Conservation (phyloP, 92 coral and sea anemone genomes). For the Phenganax subtilis region DNA sequence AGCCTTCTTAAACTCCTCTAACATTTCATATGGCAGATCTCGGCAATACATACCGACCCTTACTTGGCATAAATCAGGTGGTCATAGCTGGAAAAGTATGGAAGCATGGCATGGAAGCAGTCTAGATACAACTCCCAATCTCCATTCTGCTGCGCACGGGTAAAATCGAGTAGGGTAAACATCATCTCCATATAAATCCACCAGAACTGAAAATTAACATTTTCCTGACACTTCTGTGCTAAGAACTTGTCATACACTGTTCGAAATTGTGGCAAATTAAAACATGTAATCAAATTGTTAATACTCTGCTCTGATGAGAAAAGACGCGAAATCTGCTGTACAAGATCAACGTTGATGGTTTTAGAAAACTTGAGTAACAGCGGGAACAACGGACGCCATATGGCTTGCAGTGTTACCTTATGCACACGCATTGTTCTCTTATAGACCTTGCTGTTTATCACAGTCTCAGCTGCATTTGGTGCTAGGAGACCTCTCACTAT, state of each 20-base stretch:
- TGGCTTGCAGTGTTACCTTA: constrained; percentile 52
- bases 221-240: constrained; percentile 35
- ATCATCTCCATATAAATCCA: constrained; percentile 59
- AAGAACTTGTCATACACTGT: constrained; percentile 35
- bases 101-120: constrained; percentile 54
- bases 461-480: constrained; percentile 32
- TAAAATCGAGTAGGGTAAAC: constrained; percentile 46
- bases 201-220: constrained; percentile 51
- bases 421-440: constrained; percentile 52
- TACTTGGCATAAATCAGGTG: constrained; percentile 51
- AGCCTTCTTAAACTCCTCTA: constrained; percentile 28
- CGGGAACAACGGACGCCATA: constrained; percentile 48
- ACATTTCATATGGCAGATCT: background rate
- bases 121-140: constrained; percentile 50
- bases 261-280: constrained; percentile 38
- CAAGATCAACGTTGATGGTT: constrained; percentile 30
- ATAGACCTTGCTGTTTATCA: constrained; percentile 49
- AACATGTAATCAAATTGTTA: constrained; percentile 31
- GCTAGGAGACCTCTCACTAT: constrained; percentile 51
- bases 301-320: constrained; percentile 4
- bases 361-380: constrained; percentile 28
- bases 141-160: constrained; percentile 53
- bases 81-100: constrained; percentile 50
- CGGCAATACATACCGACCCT: constrained; percentile 51
- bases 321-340: constrained; percentile 15